These are phyloP conservation scores for Pseudomugil tenellus DNA, from an alignment of 2,797 vertebrate species.

Conservation along the genomic window DNA sequence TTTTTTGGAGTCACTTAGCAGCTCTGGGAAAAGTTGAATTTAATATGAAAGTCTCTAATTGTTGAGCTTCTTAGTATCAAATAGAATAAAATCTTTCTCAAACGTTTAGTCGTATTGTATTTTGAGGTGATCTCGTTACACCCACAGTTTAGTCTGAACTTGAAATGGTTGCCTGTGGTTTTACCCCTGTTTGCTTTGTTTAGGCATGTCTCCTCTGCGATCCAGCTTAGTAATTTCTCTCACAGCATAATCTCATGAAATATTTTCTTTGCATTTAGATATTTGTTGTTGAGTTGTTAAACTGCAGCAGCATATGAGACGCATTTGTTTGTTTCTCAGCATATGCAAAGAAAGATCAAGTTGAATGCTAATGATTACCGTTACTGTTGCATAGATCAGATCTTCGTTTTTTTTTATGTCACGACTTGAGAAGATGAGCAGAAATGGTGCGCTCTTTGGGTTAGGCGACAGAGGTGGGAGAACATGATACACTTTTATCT, in stretches of 20 bases:
- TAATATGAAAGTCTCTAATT: constrained; percentile 1
- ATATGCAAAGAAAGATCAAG: not conserved
- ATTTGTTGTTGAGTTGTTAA: not conserved
- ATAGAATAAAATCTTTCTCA: constrained; percentile 8
- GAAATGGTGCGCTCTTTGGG: constrained; percentile 39
- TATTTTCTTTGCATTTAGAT: not conserved
- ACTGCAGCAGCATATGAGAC: not conserved
- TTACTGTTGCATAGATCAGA: constrained; percentile 17
- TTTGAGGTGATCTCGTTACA: constrained; percentile 25
- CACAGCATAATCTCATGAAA: constrained; percentile 12
- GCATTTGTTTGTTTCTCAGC: not conserved
- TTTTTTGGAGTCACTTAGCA: constrained; percentile 9
- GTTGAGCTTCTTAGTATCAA: constrained; percentile 12
- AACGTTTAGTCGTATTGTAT: constrained; percentile 18
- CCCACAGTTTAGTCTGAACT: constrained; percentile 56
- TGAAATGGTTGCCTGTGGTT: constrained; percentile 61
- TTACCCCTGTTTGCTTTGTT: constrained; percentile 51
- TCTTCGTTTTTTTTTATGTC: constrained; percentile 13
- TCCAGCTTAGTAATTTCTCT: constrained; percentile 48
- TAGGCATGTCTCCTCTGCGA: constrained; percentile 53
- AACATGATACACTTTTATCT: constrained; percentile 69
- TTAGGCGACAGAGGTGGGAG: constrained; percentile 42
- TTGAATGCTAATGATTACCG: constrained; percentile 6
- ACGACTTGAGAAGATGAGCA: constrained; percentile 42
- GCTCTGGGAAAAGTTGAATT: constrained; percentile 29